Evolutionary conservation across 2,113 vertebrate genomes (phyloP).

Genomic region (Chamaetylas fuelleborni): DNA sequence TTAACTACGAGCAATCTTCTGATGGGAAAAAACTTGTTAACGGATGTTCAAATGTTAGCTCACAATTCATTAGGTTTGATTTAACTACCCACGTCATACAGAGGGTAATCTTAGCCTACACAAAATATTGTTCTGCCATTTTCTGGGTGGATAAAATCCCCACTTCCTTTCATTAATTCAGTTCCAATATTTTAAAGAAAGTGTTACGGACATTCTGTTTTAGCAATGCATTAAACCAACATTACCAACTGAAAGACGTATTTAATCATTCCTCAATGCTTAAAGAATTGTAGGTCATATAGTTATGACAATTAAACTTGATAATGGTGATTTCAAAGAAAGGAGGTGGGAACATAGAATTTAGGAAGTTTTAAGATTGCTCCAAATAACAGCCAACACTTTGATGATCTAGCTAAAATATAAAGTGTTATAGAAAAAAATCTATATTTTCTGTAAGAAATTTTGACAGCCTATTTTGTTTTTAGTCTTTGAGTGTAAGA

Average conservation of each 20-base stretch:
- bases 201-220: not conserved
- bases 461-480: not conserved
- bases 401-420: not conserved
- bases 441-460: not conserved
- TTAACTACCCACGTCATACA: constrained; percentile 51
- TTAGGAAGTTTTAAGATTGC: not conserved
- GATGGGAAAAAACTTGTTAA: constrained; percentile 41
- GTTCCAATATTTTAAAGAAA: constrained; percentile 40
- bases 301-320: not conserved
- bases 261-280: not conserved
- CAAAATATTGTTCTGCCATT: not conserved
- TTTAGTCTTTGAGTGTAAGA: not conserved
- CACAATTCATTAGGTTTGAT: constrained; percentile 60
- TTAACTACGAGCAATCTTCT: constrained; percentile 40
- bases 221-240: constrained; percentile 25
- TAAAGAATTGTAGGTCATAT: not conserved
- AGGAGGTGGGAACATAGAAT: not conserved
- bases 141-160: constrained; percentile 48
- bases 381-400: not conserved
- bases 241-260: not conserved
- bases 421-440: not conserved
- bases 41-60: constrained; percentile 54
- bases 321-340: constrained; percentile 21
- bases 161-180: constrained; percentile 19
- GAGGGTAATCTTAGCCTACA: not conserved